These are phyloP conservation scores for Sycophila texana DNA, from an alignment of 2,888 invertebrate genomes.

Conservation along the genomic window DNA sequence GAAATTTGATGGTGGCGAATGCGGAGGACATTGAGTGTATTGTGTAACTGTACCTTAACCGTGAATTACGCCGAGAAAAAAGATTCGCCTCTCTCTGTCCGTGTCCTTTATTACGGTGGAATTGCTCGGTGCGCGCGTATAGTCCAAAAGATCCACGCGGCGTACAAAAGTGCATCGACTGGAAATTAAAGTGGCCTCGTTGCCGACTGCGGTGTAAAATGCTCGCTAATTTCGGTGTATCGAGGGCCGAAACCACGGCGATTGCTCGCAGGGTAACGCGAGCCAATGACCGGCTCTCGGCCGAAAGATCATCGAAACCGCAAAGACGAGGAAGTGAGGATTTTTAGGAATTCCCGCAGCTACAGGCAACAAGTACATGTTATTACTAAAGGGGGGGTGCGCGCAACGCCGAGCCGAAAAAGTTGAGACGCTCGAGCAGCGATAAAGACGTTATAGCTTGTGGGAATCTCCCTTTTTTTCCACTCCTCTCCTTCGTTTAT, in stretches of 20 bases:
- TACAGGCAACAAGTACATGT: slow-evolving; percentile 25
- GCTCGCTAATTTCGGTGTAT: slow-evolving; percentile 5
- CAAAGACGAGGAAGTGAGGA: slow-evolving; percentile 17
- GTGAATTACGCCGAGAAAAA: too few relatives aligned
- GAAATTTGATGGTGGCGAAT: too few relatives aligned
- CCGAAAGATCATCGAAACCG: slow-evolving; percentile 29
- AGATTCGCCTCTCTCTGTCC: too few relatives aligned
- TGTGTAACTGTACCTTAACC: too few relatives aligned
- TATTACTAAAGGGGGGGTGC: slow-evolving; percentile 10
- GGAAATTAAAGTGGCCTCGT: not conserved
- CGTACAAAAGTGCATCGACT: too few relatives aligned
- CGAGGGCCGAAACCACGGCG: not conserved
- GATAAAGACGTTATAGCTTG: slow-evolving; percentile 6
- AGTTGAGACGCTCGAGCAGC: slow-evolving; percentile 8
- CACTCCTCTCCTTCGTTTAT: not conserved
- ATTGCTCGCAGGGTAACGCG: not conserved
- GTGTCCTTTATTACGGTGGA: too few relatives aligned
- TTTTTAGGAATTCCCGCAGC: slow-evolving; percentile 32
- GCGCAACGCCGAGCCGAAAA: not conserved
- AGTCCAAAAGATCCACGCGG: too few relatives aligned
- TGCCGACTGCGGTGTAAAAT: not conserved
- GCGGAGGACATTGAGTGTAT: too few relatives aligned
- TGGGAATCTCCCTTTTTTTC: slow-evolving; percentile 16
- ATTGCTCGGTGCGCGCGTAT: too few relatives aligned
- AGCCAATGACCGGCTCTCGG: slow-evolving; percentile 11